Evolutionary conservation across 2,113 vertebrate species (phyloP).

Genomic region (Excalfactoria chinensis): DNA sequence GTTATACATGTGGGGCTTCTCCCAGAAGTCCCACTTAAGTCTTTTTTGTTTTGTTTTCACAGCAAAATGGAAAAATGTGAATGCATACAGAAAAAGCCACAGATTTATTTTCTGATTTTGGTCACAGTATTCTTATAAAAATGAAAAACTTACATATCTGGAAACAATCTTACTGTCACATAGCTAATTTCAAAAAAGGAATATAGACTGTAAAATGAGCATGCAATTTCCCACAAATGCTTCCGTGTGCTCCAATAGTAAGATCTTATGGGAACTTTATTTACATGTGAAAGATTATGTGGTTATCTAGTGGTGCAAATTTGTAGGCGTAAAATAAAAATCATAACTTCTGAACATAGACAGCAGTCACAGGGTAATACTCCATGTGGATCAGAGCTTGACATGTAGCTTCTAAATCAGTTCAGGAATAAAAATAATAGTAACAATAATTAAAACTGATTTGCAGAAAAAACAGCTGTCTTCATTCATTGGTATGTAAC

Average conservation of each 20-base stretch:
- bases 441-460: background rate
- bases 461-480: background rate
- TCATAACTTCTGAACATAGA: background rate
- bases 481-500: background rate
- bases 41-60: slow-evolving; percentile 42
- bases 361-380: background rate
- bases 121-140: slow-evolving; percentile 29
- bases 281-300: background rate
- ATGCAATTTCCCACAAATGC: slow-evolving; percentile 6
- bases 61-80: slow-evolving; percentile 49
- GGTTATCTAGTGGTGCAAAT: background rate
- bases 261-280: background rate
- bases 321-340: background rate
- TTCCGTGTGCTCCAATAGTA: background rate
- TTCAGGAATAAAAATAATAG: background rate
- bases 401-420: background rate
- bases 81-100: slow-evolving; percentile 14
- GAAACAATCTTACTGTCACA: slow-evolving; percentile 53
- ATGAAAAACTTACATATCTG: slow-evolving; percentile 44
- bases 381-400: background rate
- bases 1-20: slow-evolving; percentile 68
- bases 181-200: slow-evolving; percentile 32
- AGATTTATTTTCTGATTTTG: slow-evolving; percentile 47
- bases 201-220: slow-evolving; percentile 3
- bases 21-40: background rate